Evolutionary conservation across 2,113 vertebrate species (phyloP).

Genomic region (Nannospalax galili): DNA sequence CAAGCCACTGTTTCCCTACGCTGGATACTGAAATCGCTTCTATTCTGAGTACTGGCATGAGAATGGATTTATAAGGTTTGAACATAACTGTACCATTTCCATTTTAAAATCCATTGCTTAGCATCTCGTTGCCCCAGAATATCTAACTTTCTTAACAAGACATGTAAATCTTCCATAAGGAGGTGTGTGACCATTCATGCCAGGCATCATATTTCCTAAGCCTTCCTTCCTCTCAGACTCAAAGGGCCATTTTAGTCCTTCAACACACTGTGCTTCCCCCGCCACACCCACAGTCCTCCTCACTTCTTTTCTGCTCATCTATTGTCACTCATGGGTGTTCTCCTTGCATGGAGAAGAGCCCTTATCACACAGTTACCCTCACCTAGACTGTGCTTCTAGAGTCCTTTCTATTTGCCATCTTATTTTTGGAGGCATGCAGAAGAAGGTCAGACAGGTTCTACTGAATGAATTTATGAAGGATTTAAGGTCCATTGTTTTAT

Average conservation of each 20-base stretch:
- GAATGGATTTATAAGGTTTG: not conserved
- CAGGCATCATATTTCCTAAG: not conserved
- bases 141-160: not conserved
- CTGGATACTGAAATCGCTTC: not conserved
- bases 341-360: not conserved
- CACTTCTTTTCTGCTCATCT: not conserved
- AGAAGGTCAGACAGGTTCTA: not conserved
- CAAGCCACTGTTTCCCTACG: not conserved
- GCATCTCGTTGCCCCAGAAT: not conserved
- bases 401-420: not conserved
- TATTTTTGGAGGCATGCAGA: not conserved
- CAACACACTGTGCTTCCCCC: rapidly evolving
- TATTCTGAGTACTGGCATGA: not conserved
- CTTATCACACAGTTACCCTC: not conserved
- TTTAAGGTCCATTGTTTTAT: not conserved
- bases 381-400: not conserved
- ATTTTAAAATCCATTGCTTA: not conserved
- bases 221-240: not conserved
- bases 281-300: rapidly evolving
- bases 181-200: rapidly evolving
- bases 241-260: not conserved
- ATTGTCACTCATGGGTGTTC: not conserved
- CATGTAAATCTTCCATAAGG: too few species aligned
- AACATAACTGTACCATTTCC: not conserved
- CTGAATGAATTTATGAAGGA: not conserved